Evolutionary conservation across 2,113 vertebrate species (phyloP).

Genomic region (Tonatia bakeri): DNA sequence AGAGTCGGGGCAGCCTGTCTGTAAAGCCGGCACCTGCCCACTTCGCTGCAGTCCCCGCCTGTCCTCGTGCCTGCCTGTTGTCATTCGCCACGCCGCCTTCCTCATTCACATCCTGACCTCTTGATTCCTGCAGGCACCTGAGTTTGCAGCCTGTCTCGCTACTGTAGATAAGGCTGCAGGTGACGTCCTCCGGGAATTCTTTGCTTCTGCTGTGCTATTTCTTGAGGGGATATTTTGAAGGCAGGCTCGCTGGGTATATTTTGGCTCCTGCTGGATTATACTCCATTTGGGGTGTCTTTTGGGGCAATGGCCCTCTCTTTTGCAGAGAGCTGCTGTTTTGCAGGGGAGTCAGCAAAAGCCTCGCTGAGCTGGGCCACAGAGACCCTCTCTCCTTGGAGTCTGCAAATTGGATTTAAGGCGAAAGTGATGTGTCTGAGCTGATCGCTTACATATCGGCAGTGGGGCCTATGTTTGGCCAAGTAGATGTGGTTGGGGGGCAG

Average conservation of each 20-base stretch:
- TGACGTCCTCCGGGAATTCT: not conserved
- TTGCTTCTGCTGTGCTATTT: not conserved
- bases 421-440: not conserved
- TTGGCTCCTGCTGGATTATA: not conserved
- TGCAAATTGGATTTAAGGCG: not conserved
- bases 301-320: not conserved
- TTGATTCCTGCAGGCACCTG: too few species aligned
- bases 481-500: too few species aligned
- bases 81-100: fast-evolving
- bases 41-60: not conserved
- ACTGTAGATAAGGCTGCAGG: not conserved
- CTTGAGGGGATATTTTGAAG: not conserved
- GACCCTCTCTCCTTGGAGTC: not conserved
- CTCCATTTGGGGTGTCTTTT: not conserved
- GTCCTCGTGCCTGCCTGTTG: not conserved
- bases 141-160: not conserved
- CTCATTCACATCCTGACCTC: not conserved
- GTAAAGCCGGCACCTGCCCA: not conserved
- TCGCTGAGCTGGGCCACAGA: not conserved
- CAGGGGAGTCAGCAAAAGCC: not conserved
- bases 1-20: too few species aligned
- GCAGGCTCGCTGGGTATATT: not conserved
- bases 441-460: not conserved
- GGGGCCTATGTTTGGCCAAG: not conserved
- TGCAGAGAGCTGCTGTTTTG: not conserved